Evolutionary conservation across 1,140 invertebrate species (phyloP).

Genomic region (Phymorhynchus buccinoides): DNA sequence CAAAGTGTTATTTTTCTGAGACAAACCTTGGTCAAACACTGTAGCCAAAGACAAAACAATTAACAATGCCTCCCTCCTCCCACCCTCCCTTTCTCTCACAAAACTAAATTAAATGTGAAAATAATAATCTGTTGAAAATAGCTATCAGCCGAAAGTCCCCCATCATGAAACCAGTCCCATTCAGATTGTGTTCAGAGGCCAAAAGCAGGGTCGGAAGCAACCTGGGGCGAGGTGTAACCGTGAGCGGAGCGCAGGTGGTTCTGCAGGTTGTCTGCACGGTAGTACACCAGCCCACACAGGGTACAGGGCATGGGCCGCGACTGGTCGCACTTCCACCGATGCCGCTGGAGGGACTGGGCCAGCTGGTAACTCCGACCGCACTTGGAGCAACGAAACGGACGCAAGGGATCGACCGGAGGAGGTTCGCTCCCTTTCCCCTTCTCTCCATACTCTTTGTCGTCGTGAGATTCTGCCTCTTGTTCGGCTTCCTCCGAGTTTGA

Average conservation of each 20-base stretch:
- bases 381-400: slow-evolving; percentile 33
- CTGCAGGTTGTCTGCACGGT: slow-evolving; percentile 40
- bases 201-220: no score
- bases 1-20: no score
- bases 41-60: no score
- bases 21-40: no score
- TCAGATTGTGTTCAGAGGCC: background rate
- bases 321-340: slow-evolving; percentile 43
- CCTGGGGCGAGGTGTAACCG: background rate
- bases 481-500: background rate
- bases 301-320: slow-evolving; percentile 37
- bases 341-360: slow-evolving; percentile 39
- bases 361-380: slow-evolving; percentile 40
- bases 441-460: background rate
- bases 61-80: no score
- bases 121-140: no score
- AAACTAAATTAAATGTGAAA: no score
- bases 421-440: background rate
- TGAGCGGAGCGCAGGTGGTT: slow-evolving; percentile 29
- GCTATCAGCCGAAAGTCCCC: no score
- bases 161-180: background rate
- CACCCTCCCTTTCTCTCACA: no score
- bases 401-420: background rate
- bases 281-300: slow-evolving; percentile 36
- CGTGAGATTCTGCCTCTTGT: background rate